A percentile compares a stretch with the other conserved stretches of the same genome.
These are phyloP conservation scores for Menidia menidia DNA, from an alignment of 2,797 vertebrate genomes.

Conservation along the genomic window DNA sequence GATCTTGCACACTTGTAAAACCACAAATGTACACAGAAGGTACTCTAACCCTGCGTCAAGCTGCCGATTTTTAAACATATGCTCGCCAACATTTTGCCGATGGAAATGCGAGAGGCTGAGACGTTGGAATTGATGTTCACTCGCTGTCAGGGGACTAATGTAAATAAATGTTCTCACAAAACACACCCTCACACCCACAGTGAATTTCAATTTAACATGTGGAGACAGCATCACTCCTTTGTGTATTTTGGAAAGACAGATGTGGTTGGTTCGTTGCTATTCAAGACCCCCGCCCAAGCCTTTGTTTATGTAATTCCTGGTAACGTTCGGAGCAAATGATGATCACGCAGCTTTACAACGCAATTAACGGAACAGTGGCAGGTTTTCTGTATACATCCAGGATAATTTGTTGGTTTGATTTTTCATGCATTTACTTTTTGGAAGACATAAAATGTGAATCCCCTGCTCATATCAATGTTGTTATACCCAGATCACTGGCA, in stretches of 20 bases:
- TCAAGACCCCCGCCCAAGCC: constrained; percentile 25
- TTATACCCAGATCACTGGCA: constrained; percentile 4
- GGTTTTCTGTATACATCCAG: constrained; percentile 18
- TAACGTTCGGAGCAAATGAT: constrained; percentile 23
- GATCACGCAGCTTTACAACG: constrained; percentile 31
- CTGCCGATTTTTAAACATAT: constrained; percentile 58
- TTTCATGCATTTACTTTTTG: neutral
- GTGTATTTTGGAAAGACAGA: constrained; percentile 36
- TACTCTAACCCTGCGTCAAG: constrained; percentile 30
- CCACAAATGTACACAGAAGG: constrained; percentile 54
- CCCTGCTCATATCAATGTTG: constrained; percentile 16
- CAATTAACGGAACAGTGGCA: neutral
- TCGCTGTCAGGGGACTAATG: constrained; percentile 56
- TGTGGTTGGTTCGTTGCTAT: constrained; percentile 26
- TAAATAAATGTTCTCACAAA: constrained; percentile 64
- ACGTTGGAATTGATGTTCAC: constrained; percentile 59
- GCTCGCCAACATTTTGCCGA: constrained; percentile 42
- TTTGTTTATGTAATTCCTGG: constrained; percentile 45
- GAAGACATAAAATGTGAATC: constrained; percentile 10
- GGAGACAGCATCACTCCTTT: constrained; percentile 32
- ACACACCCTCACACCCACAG: constrained; percentile 40
- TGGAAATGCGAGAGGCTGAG: constrained; percentile 49
- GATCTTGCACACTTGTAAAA: constrained; percentile 25
- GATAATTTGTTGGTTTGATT: neutral
- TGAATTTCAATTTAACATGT: constrained; percentile 43